phyloP scores from a whole-genome alignment of 2,113 vertebrate genomes.

The Psephotus haematonotus region DNA sequence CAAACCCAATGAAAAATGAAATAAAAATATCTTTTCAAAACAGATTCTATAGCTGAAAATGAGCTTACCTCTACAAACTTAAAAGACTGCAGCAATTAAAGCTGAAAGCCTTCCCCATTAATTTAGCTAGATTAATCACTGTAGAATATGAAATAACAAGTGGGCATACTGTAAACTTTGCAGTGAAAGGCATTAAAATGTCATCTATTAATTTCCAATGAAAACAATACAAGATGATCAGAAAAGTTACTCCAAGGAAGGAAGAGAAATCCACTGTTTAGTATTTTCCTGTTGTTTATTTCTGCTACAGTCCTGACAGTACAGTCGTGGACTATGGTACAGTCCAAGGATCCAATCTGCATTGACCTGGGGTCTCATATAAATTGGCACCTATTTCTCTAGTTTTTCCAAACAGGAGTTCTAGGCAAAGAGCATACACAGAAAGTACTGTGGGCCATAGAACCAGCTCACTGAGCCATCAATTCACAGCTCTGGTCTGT shows the following conservation, averaged over 20 bases:
- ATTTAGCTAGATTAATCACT: neutral
- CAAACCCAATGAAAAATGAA: neutral
- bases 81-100: neutral
- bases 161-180: neutral
- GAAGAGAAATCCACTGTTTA: neutral
- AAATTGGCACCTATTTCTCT: neutral
- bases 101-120: neutral
- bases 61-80: neutral
- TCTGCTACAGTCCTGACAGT: neutral
- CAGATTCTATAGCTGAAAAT: neutral
- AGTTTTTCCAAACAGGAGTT: neutral
- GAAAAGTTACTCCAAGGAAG: neutral
- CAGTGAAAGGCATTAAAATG: neutral
- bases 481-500: neutral
- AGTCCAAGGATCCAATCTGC: neutral
- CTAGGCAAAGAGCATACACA: neutral
- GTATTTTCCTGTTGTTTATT: neutral
- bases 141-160: neutral
- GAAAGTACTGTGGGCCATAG: no score
- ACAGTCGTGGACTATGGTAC: neutral
- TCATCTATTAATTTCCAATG: neutral
- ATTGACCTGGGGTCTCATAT: neutral
- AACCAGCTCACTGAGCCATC: neutral
- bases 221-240: neutral
- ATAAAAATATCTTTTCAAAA: neutral